Conservation (phyloP, 2,113 vertebrate genomes). For the Nanorana parkeri region DNA sequence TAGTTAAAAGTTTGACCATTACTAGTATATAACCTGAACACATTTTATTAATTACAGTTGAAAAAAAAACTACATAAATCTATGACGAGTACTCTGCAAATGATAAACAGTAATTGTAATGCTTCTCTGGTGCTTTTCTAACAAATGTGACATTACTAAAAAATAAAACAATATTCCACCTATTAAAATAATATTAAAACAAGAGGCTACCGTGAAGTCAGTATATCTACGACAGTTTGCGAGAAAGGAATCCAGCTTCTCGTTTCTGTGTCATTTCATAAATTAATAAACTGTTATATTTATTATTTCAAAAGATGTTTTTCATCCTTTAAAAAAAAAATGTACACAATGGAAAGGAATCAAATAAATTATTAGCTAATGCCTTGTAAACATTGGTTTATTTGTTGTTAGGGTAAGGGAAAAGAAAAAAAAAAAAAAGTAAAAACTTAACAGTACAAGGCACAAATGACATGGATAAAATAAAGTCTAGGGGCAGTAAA, state of each 20-base stretch:
- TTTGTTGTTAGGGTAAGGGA: slow-evolving; percentile 74
- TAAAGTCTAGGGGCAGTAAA: slow-evolving; percentile 14
- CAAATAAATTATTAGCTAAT: slow-evolving; percentile 84
- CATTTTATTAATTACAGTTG: slow-evolving; percentile 52
- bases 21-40: slow-evolving; percentile 60
- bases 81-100: slow-evolving; percentile 56
- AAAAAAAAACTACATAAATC: slow-evolving; percentile 58
- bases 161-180: slow-evolving; percentile 49
- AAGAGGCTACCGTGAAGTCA: slow-evolving; percentile 56
- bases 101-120: slow-evolving; percentile 62
- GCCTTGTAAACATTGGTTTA: slow-evolving; percentile 85
- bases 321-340: slow-evolving; percentile 71
- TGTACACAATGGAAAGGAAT: slow-evolving; percentile 74
- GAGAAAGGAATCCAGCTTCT: slow-evolving; percentile 82
- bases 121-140: slow-evolving; percentile 64
- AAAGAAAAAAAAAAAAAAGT: slow-evolving; percentile 73
- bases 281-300: slow-evolving; percentile 80
- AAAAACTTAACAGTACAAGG: slow-evolving; percentile 92
- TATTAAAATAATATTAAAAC: slow-evolving; percentile 59
- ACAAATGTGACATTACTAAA: slow-evolving; percentile 52
- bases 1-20: slow-evolving; percentile 57
- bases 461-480: slow-evolving; percentile 75
- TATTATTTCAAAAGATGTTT: slow-evolving; percentile 73
- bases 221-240: slow-evolving; percentile 66
- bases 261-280: slow-evolving; percentile 75